Evolutionary conservation across 2,113 vertebrate genomes (phyloP), one percentile per base, ranked within the genome.

Genomic region (Cryptomyrus ogoouensis): DNA sequence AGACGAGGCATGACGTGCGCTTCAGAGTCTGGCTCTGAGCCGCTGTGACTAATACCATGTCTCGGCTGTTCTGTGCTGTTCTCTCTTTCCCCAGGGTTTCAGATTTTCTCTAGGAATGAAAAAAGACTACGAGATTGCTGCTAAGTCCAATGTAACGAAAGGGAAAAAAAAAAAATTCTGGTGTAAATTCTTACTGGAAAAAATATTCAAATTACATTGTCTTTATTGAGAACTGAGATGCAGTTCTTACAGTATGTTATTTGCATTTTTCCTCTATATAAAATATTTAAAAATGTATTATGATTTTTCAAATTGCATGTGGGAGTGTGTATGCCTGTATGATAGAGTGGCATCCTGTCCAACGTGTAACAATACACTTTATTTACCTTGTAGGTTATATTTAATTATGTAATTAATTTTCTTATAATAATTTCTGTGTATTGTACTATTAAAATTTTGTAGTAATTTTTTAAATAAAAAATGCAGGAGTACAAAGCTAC

Each of bases 31-130:
- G 89, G 91, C 91, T 77, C 21, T 66, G 62, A 88, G 70, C 58
- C 3, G 17, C 87, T 70, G 92, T 92, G 92, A 91, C 92, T 90
- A 86, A 85, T 66, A 70, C 50, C 0, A 35, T 88, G 66, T 85
- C 53, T 53, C 10, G 31, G 84, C 91, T 89, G 91, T 92, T 88
- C 88, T 83, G 92, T 90, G 88, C 91, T 91, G 91, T 91, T 93
- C 92, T 53, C 44, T 62, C 91, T 92, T 89, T 90, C 86, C 89
- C 89, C 80, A 89, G 89, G 91, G 88, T 83, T 4, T 87, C 89
- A 42, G 83, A 90, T 47, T 80, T 62, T 74, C 86, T 87, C 46
- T 66, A 46, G 58, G 88, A 90, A 92, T 89, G 83, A 91, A 86
- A 91, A 92, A 93, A 56, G 19, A 13, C n/a, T 19, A 90, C 91